phyloP scores from a whole-genome alignment of 2,113 vertebrate genomes.

The Siniperca knerii region DNA sequence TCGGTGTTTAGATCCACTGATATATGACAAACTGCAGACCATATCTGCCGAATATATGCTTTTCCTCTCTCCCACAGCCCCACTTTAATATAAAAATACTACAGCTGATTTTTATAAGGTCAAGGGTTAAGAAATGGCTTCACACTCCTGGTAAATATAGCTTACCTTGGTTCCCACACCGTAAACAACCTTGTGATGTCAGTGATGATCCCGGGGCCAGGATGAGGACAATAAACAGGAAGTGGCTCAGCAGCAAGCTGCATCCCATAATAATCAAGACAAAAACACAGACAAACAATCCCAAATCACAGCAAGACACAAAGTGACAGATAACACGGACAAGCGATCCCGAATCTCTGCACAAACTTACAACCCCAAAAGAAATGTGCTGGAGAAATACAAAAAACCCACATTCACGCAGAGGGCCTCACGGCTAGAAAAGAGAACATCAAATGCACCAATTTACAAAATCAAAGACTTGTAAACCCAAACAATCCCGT shows the following conservation, averaged over 20 bases:
- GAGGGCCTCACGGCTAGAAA: not conserved
- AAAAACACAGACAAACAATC: slow-evolving; percentile 74
- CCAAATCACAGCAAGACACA: slow-evolving; percentile 69
- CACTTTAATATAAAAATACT: slow-evolving; percentile 1
- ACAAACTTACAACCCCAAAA: slow-evolving; percentile 43
- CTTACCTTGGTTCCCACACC: slow-evolving; percentile 82
- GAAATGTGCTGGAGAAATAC: slow-evolving; percentile 33
- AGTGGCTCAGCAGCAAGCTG: slow-evolving; percentile 84
- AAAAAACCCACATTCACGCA: slow-evolving; percentile 34
- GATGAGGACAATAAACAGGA: slow-evolving; percentile 87
- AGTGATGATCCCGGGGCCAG: slow-evolving; percentile 83
- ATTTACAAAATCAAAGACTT: slow-evolving; percentile 57
- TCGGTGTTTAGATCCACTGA: slow-evolving; percentile 16
- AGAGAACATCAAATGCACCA: slow-evolving; percentile 25
- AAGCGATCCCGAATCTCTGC: slow-evolving; percentile 26
- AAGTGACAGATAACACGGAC: slow-evolving; percentile 70
- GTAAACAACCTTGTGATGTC: slow-evolving; percentile 85
- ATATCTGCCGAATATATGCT: not conserved
- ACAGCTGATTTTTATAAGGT: slow-evolving; percentile 28
- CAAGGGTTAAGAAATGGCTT: slow-evolving; percentile 58
- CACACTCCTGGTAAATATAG: slow-evolving; percentile 72
- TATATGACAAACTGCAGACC: not conserved
- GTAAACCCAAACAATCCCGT: slow-evolving; percentile 50
- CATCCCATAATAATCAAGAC: slow-evolving; percentile 84
- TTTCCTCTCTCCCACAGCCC: not conserved